Evolutionary conservation across 1,140 invertebrate species (phyloP).

Genomic region (Cotesia typhae): DNA sequence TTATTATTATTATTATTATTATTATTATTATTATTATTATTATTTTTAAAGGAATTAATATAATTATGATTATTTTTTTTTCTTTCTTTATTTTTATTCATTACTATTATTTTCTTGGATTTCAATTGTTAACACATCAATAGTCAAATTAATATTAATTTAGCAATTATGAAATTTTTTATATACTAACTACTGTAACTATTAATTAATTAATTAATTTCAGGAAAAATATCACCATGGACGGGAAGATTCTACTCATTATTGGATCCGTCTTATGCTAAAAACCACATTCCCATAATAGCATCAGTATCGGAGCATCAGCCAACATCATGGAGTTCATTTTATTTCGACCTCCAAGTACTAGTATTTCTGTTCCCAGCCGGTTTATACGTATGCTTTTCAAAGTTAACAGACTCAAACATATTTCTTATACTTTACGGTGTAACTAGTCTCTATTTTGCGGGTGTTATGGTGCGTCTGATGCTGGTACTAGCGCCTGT

Average conservation of each 20-base stretch:
- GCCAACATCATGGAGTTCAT: slow-evolving; percentile 97
- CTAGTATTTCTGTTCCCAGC: slow-evolving; percentile 95
- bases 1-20: too few species aligned
- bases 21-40: too few species aligned
- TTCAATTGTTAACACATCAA: too few species aligned
- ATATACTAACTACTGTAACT: too few species aligned
- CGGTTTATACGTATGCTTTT: slow-evolving; percentile 96
- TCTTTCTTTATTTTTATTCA: too few species aligned
- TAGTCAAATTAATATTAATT: too few species aligned
- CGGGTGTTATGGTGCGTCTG: slow-evolving; percentile 97
- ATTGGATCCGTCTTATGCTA: slow-evolving; percentile 97
- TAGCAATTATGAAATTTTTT: too few species aligned
- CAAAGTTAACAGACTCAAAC: slow-evolving; percentile 91
- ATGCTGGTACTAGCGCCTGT: slow-evolving; percentile 98
- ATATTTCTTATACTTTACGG: slow-evolving; percentile 98
- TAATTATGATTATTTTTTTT: too few species aligned
- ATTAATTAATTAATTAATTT: slow-evolving; percentile 16
- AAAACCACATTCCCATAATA: slow-evolving; percentile 99
- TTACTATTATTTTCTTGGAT: too few species aligned
- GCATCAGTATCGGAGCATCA: slow-evolving; percentile 99
- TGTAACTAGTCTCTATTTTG: slow-evolving; percentile 97
- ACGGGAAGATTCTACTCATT: slow-evolving; percentile 98
- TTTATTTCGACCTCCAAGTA: slow-evolving; percentile 95
- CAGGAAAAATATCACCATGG: slow-evolving; percentile 95
- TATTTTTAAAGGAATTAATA: neutral